Evolutionary conservation across 1,140 invertebrate species (phyloP), one percentile per base, ranked within the genome.

Genomic region (Trichomalopsis sarcophagae): DNA sequence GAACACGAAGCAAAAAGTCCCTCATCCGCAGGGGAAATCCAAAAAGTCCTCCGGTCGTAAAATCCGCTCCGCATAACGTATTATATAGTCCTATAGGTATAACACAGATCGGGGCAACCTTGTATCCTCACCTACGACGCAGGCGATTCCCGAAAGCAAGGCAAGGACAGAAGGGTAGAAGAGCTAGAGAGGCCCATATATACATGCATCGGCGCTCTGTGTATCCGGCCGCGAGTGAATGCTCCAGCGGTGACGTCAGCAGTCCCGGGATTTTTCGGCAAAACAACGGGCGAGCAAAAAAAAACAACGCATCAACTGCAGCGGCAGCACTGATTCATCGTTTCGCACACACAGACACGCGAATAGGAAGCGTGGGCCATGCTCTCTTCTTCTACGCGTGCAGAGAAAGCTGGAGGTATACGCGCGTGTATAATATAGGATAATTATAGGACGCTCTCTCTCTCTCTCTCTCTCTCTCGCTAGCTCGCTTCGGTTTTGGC

Each of bases 401-500:
- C 40, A 79, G 55, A 30, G 40, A 74, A 75, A 75, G 68, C 68
- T 33, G 3, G 44, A 55, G 23, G 68, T 10, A 44, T 2, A 11
- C 21, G 33, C 13, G 17, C 23, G 17, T n/a, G 1, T 36, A 71
- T 78, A 78, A 84, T 78, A 21, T 68, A 33, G 36, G 75, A 84
- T 84, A 84, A 84, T 84, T 69, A 84, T 71, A 84, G 75, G 82
- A 78, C 7, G 11, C 17, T n/a, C 14, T 21, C 62, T 1, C 33
- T 6, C 33, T 36, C 33, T 36, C 33, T 36, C 33, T 36, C 33
- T 36, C 33, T 5, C 0, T 36, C 33, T 36, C 1, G 1, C 27
- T 27, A 0, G 27, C 33, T 36, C 33, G 33, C 33, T 68, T 14
- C 1, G 3, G 30, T n/a, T 83, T 83, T 83, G 55, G 5, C 55